phyloP scores from a whole-genome alignment of 2,797 vertebrate genomes.

The Alosa sapidissima region DNA sequence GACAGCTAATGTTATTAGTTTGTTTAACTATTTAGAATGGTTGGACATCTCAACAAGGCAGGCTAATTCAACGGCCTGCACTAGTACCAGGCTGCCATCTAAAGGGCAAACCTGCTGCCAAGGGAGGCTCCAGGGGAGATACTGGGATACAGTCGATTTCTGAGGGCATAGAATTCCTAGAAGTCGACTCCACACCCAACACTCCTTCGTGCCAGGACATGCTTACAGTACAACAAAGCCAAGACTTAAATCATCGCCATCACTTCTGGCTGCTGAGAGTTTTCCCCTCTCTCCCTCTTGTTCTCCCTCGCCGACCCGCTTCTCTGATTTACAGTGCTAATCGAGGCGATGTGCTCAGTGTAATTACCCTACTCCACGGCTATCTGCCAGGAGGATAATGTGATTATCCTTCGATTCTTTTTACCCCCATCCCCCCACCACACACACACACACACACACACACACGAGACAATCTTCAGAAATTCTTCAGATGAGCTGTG shows the following conservation, averaged over 20 bases:
- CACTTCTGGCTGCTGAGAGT: neutral
- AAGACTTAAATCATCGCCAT: neutral
- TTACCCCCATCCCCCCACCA: neutral
- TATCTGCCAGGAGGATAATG: slow-evolving; percentile 23
- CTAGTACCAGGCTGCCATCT: neutral
- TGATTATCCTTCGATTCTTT: neutral
- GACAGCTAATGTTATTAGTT: too few relatives aligned
- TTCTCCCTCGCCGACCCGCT: neutral
- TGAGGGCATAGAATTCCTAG: neutral
- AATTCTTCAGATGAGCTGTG: neutral
- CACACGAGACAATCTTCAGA: neutral
- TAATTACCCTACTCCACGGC: slow-evolving; percentile 28
- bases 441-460: neutral
- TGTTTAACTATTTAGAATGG: too few relatives aligned
- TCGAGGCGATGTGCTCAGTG: slow-evolving; percentile 23
- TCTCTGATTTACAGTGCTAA: slow-evolving; percentile 21
- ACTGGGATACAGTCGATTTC: neutral
- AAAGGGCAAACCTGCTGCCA: neutral
- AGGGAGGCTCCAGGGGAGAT: neutral
- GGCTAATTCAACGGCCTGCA: neutral
- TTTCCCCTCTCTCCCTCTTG: neutral
- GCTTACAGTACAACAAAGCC: neutral
- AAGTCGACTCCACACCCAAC: neutral
- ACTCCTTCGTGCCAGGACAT: neutral
- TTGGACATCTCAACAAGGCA: too few relatives aligned